Evolutionary conservation across 2,888 invertebrate species (phyloP).

Genomic region (Eudasyphora cyanicolor): DNA sequence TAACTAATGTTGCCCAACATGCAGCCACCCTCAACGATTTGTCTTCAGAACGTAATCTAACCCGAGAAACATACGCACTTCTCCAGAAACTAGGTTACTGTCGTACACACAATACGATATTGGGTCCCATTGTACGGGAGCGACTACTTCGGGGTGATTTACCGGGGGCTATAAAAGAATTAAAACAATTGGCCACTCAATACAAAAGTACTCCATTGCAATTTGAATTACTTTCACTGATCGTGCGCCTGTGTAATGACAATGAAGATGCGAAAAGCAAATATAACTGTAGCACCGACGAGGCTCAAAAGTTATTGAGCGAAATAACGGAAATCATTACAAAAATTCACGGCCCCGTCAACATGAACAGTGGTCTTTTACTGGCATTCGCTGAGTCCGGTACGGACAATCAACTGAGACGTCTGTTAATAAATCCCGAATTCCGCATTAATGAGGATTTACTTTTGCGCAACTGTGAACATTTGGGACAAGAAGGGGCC

Average conservation of each 20-base stretch:
- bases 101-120: constrained; percentile 81
- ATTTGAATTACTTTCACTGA: constrained; percentile 82
- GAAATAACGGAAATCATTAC: constrained; percentile 75
- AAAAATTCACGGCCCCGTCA: constrained; percentile 79
- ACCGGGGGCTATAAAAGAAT: constrained; percentile 82
- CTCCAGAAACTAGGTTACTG: constrained; percentile 82
- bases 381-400: constrained; percentile 81
- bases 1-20: constrained; percentile 81
- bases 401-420: constrained; percentile 79
- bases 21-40: constrained; percentile 64
- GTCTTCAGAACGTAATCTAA: constrained; percentile 78
- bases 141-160: constrained; percentile 82
- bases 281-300: constrained; percentile 67
- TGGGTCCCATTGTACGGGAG: constrained; percentile 84
- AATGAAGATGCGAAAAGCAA: constrained; percentile 60
- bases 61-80: constrained; percentile 81
- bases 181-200: constrained; percentile 80
- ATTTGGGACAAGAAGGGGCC: constrained; percentile 75
- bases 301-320: constrained; percentile 78
- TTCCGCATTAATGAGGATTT: constrained; percentile 82
- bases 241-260: constrained; percentile 77
- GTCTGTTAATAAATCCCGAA: constrained; percentile 81
- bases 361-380: constrained; percentile 79
- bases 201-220: constrained; percentile 85
- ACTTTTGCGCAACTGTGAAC: constrained; percentile 81